Conservation (phyloP, 2,113 vertebrate species). For the Thamnophis sirtalis region DNA sequence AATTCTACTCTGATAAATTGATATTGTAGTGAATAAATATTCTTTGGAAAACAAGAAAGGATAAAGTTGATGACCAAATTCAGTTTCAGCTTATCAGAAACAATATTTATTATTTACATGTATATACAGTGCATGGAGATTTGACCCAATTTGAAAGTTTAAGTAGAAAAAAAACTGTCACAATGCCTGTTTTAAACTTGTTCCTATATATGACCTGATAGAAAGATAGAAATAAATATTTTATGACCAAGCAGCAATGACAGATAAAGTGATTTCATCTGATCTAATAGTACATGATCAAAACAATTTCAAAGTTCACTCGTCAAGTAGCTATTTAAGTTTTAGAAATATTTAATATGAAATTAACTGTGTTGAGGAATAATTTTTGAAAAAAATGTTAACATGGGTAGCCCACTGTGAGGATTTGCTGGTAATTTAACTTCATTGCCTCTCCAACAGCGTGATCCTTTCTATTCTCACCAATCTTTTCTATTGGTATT, state of each 20-base stretch:
- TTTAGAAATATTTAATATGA: background rate
- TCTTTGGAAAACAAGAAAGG: background rate
- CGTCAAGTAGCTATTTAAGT: background rate
- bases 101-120: background rate
- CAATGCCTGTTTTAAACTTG: background rate
- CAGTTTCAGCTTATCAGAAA: background rate
- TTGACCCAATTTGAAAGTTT: background rate
- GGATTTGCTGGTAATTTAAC: background rate
- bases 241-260: background rate
- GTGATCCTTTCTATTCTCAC: background rate
- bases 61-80: background rate
- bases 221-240: background rate
- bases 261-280: background rate
- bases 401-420: background rate
- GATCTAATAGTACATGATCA: background rate
- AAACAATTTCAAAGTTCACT: background rate
- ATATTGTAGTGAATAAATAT: background rate
- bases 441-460: background rate
- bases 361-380: background rate
- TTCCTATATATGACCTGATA: background rate
- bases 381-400: background rate
- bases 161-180: background rate
- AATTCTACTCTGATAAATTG: background rate
- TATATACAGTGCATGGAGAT: background rate
- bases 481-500: background rate